These are phyloP conservation scores for Phymorhynchus buccinoides DNA, from an alignment of 1,140 invertebrate species.

Conservation along the genomic window DNA sequence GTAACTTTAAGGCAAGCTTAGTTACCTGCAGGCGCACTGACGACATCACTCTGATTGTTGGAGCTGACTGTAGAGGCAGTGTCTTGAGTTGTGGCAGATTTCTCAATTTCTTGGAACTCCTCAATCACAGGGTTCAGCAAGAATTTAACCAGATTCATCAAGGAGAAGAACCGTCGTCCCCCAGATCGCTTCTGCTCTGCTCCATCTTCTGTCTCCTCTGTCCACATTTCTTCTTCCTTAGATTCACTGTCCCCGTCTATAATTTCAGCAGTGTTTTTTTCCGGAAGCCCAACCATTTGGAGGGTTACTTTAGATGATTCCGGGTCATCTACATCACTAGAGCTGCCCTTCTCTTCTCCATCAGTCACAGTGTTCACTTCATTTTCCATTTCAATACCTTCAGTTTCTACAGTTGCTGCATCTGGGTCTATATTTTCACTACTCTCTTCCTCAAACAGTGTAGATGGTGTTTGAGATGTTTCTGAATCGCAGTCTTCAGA, in stretches of 20 bases:
- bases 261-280: background rate
- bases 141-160: conserved; percentile 55
- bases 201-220: conserved; percentile 28
- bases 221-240: conserved; percentile 18
- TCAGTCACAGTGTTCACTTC: no score
- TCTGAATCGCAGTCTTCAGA: background rate
- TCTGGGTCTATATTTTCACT: background rate
- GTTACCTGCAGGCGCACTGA: background rate
- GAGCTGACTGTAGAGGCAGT: background rate
- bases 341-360: background rate
- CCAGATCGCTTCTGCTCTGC: conserved; percentile 26
- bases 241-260: background rate
- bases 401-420: background rate
- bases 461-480: background rate
- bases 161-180: conserved; percentile 46
- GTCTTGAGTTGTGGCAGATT: background rate
- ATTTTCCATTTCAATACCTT: background rate
- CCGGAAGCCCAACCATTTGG: background rate
- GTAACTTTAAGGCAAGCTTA: no score
- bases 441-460: background rate
- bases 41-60: conserved; percentile 1
- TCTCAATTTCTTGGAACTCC: conserved; percentile 51
- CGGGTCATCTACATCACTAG: background rate
- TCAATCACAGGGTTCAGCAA: conserved; percentile 60
- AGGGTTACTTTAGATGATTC: background rate